phyloP scores from a whole-genome alignment of 2,113 vertebrate species.

The Phodopus roborovskii region DNA sequence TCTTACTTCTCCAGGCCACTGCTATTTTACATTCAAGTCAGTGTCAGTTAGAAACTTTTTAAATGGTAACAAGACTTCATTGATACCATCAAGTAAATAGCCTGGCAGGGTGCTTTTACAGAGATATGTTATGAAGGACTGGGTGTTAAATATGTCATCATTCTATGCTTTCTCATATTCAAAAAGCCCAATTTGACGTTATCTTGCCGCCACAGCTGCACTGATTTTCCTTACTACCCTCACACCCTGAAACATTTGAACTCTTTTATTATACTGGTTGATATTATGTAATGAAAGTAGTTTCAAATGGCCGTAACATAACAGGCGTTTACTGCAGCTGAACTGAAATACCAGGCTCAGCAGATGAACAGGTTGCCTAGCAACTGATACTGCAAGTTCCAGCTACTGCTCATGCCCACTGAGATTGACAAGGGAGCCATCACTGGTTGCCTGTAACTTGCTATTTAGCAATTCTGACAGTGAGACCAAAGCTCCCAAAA shows the following conservation, averaged over 20 bases:
- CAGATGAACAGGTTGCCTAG: conserved; percentile 84
- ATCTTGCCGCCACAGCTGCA: conserved; percentile 76
- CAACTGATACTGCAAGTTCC: conserved; percentile 79
- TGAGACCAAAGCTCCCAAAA: neutral
- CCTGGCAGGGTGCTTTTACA: conserved; percentile 65
- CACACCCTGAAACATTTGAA: conserved; percentile 56
- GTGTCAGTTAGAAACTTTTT: conserved; percentile 70
- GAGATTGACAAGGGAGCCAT: conserved; percentile 76
- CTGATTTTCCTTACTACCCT: conserved; percentile 73
- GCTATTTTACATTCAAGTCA: conserved; percentile 29
- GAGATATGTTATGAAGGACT: conserved; percentile 54
- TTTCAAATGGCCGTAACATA: conserved; percentile 65
- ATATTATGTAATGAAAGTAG: conserved; percentile 75
- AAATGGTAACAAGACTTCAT: conserved; percentile 57
- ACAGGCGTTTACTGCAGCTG: conserved; percentile 76
- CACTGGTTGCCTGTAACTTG: neutral
- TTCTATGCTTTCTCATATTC: conserved; percentile 47
- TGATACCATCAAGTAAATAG: conserved; percentile 69
- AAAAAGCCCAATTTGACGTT: conserved; percentile 79
- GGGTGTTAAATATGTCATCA: conserved; percentile 69
- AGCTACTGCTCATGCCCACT: conserved; percentile 69
- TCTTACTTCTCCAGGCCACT: conserved; percentile 70
- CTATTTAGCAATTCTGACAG: conserved; percentile 47
- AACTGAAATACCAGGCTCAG: conserved; percentile 77
- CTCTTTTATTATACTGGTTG: conserved; percentile 72